Evolutionary conservation across 1,140 invertebrate genomes (phyloP).

Genomic region (Drosophila sproati): DNA sequence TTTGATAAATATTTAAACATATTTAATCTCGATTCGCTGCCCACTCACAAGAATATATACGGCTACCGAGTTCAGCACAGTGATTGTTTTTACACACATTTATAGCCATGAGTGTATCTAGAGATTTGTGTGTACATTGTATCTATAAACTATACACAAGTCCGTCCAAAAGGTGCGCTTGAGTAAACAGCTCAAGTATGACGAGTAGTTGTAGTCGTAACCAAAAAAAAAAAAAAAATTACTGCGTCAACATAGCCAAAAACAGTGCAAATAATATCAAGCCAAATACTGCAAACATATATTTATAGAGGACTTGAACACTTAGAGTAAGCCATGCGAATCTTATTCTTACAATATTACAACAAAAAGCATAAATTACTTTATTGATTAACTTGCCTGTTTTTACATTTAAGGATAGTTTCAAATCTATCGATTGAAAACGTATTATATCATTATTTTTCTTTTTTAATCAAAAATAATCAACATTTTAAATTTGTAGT

Average conservation of each 20-base stretch:
- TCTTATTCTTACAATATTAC: not conserved
- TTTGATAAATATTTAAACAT: constrained; percentile 81
- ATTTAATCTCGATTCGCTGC: constrained; percentile 64
- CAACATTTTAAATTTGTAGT: not conserved
- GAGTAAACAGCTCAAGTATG: constrained; percentile 42
- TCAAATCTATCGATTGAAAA: no score
- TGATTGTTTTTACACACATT: constrained; percentile 27
- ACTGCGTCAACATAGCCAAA: constrained; percentile 24
- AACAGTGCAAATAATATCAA: constrained; percentile 19
- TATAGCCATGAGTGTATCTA: constrained; percentile 56
- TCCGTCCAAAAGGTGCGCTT: constrained; percentile 61
- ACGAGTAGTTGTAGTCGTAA: constrained; percentile 22
- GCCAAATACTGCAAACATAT: constrained; percentile 27
- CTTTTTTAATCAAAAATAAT: not conserved
- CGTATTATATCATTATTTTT: no score
- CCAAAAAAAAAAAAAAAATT: not conserved
- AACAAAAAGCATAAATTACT: no score
- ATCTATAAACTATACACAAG: constrained; percentile 43
- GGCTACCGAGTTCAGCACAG: constrained; percentile 74
- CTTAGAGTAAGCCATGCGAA: not conserved
- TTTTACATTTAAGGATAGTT: no score
- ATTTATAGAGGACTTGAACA: constrained; percentile 33
- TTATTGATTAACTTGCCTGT: no score
- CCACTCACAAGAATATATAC: constrained; percentile 42
- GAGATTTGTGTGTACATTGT: constrained; percentile 31